These are phyloP conservation scores for Ancistrus triradiatus DNA, from an alignment of 2,113 vertebrate species.

Conservation along the genomic window DNA sequence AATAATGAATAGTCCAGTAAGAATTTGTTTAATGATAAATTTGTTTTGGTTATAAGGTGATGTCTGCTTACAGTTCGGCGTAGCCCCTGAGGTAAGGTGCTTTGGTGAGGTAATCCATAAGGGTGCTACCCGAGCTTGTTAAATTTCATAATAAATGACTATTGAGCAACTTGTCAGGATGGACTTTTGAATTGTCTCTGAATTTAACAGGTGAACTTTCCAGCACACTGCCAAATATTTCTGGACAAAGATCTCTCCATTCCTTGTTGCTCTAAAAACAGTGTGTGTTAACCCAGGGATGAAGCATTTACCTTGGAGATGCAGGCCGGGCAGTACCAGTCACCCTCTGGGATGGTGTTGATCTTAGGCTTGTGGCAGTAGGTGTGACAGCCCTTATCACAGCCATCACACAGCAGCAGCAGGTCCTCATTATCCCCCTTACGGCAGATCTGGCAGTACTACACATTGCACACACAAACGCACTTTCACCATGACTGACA, in stretches of 20 bases:
- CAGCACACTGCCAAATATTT: no score
- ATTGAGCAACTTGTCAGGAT: no score
- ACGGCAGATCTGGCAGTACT: constrained; percentile 98
- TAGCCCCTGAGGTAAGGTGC: no score
- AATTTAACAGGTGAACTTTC: no score
- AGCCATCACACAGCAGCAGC: constrained; percentile 93
- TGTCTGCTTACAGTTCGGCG: no score
- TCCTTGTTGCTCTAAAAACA: not conserved
- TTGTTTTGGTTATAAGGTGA: no score
- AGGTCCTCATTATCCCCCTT: constrained; percentile 98
- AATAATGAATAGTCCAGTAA: no score
- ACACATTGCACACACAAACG: constrained; percentile 39
- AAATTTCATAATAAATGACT: no score
- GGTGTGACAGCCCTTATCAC: constrained; percentile 97
- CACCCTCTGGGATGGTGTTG: constrained; percentile 91
- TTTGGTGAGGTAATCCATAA: no score
- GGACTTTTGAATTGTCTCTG: no score
- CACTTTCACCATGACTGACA: not conserved
- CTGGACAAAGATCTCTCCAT: constrained; percentile 35
- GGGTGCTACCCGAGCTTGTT: no score
- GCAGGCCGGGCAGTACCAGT: constrained; percentile 98
- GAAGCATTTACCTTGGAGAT: constrained; percentile 85
- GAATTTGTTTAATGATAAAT: no score
- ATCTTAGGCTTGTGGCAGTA: constrained; percentile 98
- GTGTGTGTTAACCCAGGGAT: not conserved